phyloP scores from a whole-genome alignment of 1,140 invertebrate species.

The Telenomus remus region DNA sequence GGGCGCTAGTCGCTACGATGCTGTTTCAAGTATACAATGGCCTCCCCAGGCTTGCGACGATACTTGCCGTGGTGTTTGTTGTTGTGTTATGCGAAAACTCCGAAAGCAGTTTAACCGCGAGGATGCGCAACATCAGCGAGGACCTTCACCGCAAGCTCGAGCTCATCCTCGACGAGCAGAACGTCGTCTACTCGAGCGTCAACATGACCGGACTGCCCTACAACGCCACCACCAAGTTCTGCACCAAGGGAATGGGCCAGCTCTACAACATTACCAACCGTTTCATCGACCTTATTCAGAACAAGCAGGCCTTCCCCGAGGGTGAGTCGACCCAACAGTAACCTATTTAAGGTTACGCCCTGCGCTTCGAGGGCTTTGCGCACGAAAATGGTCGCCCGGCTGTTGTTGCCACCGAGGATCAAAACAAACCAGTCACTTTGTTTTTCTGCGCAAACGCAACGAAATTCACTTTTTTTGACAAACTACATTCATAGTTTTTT shows the following conservation, averaged over 20 bases:
- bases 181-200: constrained; percentile 71
- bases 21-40: constrained; percentile 18
- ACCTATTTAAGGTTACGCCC: constrained; percentile 61
- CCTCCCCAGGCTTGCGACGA: constrained; percentile 30
- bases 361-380: constrained; percentile 54
- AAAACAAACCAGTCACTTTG: not conserved
- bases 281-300: constrained; percentile 78
- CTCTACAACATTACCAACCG: constrained; percentile 80
- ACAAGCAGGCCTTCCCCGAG: constrained; percentile 75
- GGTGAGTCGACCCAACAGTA: constrained; percentile 71
- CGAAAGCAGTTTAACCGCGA: constrained; percentile 15
- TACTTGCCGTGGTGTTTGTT: constrained; percentile 16
- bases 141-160: constrained; percentile 73
- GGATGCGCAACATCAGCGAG: constrained; percentile 65
- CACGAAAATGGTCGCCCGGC: constrained; percentile 56
- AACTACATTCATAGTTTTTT: too few relatives aligned
- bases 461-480: too few relatives aligned
- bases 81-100: not conserved
- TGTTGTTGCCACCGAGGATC: not conserved
- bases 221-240: constrained; percentile 77
- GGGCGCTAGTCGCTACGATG: constrained; percentile 63
- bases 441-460: too few relatives aligned
- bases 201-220: constrained; percentile 74
- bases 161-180: constrained; percentile 70
- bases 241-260: constrained; percentile 81